Conservation (phyloP, 2,888 invertebrate species). For the Cryptus armator region DNA sequence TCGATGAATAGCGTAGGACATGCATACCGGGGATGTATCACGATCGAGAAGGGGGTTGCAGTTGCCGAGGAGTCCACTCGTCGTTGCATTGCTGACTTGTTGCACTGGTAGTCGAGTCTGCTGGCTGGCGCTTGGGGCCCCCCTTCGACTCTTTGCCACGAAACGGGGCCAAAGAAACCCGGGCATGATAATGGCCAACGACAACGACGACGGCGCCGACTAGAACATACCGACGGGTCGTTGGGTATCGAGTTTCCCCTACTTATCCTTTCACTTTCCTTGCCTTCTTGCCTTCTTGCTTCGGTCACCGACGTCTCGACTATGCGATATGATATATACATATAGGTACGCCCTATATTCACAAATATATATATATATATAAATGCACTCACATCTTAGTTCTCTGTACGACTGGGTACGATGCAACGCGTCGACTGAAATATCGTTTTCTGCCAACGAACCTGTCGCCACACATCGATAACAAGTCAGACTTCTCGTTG, state of each 20-base stretch:
- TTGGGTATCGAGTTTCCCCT: constrained; percentile 43
- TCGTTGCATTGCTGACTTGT: constrained; percentile 66
- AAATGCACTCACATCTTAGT: background rate
- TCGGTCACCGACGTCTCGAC: background rate
- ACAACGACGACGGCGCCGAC: constrained; percentile 10
- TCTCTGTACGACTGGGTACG: constrained; percentile 3
- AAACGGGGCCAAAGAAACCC: constrained; percentile 64
- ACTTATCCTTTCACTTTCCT: constrained; percentile 53
- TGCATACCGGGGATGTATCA: constrained; percentile 13
- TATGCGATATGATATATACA: background rate
- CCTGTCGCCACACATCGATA: constrained; percentile 41
- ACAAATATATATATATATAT: constrained; percentile 4
- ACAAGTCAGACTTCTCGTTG: constrained; percentile 7
- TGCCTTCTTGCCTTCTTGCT: constrained; percentile 30
- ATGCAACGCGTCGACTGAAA: constrained; percentile 8
- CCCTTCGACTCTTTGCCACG: constrained; percentile 55
- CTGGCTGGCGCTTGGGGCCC: constrained; percentile 14
- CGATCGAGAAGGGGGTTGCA: constrained; percentile 19
- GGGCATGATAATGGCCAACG: constrained; percentile 52
- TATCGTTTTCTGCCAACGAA: constrained; percentile 42
- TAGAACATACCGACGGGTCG: constrained; percentile 18
- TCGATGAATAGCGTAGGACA: constrained; percentile 6
- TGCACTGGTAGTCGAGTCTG: constrained; percentile 55
- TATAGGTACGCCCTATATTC: background rate
- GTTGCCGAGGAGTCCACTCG: constrained; percentile 19